Percentiles rank a stretch among this genome's conserved stretches.
Evolutionary conservation across 2,113 vertebrate genomes (phyloP).

Genomic region (Mirza zaza): DNA sequence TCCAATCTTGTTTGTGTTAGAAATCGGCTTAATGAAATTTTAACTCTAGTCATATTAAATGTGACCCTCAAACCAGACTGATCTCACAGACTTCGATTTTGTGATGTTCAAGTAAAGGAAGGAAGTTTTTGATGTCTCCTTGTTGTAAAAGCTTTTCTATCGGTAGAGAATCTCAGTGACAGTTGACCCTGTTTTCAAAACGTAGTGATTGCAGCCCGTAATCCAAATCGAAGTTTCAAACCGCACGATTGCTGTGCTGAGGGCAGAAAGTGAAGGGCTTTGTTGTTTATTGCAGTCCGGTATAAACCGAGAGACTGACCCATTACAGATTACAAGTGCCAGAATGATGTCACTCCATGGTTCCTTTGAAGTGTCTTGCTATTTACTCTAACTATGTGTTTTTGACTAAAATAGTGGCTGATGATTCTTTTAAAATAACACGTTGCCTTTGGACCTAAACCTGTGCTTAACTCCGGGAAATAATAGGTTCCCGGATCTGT

Average conservation of each 20-base stretch:
- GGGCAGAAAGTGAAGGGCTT: neutral
- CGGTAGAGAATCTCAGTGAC: neutral
- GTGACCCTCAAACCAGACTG: slow-evolving; percentile 5
- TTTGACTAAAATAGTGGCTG: slow-evolving; percentile 25
- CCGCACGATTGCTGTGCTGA: neutral
- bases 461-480: slow-evolving; percentile 50
- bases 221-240: neutral
- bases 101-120: neutral
- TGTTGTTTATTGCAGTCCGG: neutral
- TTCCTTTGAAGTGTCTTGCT: slow-evolving; percentile 38
- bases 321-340: neutral
- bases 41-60: neutral
- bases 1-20: neutral
- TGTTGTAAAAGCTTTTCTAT: neutral
- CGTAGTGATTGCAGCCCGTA: neutral
- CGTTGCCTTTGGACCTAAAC: slow-evolving; percentile 48
- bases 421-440: slow-evolving; percentile 47
- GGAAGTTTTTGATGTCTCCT: neutral
- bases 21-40: neutral
- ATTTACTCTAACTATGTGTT: neutral
- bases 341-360: neutral
- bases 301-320: neutral
- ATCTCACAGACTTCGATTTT: slow-evolving; percentile 25
- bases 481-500: neutral
- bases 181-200: neutral